Conservation (phyloP, 2,113 vertebrate species). For the Stomatorhinus ivindoensis region DNA sequence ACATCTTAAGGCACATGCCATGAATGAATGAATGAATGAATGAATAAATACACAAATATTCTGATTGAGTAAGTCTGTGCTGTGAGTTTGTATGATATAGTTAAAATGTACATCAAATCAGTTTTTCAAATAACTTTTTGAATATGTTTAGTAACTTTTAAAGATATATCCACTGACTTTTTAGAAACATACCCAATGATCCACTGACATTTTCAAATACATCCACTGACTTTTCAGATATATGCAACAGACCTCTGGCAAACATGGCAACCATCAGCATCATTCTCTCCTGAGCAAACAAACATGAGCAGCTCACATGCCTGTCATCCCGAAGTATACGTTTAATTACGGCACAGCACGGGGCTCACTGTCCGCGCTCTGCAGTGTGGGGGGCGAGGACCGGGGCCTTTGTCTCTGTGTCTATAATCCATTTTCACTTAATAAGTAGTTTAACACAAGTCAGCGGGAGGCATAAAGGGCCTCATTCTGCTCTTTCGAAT, state of each 20-base stretch:
- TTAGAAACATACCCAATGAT: not conserved
- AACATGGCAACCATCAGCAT: conserved; percentile 21
- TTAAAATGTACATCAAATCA: not conserved
- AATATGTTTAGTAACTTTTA: not conserved
- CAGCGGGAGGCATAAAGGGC: conserved; percentile 43
- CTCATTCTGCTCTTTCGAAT: conserved; percentile 44
- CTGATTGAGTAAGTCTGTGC: not conserved
- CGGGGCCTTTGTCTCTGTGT: conserved; percentile 52
- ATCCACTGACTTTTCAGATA: not conserved
- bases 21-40: not conserved
- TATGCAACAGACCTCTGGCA: not conserved
- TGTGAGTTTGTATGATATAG: not conserved
- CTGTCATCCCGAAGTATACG: conserved; percentile 45
- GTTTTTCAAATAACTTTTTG: not conserved
- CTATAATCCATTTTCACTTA: conserved; percentile 70
- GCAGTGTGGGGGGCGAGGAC: conserved; percentile 51
- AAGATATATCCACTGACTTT: not conserved
- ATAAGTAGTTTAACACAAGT: conserved; percentile 64
- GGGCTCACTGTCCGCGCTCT: conserved; percentile 37
- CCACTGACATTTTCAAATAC: not conserved
- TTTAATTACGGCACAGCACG: conserved; percentile 51
- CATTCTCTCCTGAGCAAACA: conserved; percentile 42
- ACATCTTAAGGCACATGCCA: not conserved
- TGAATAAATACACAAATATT: not conserved
- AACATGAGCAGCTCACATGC: conserved; percentile 38